phyloP scores from a whole-genome alignment of 2,113 vertebrate genomes.

The Grammomys dolichurus region DNA sequence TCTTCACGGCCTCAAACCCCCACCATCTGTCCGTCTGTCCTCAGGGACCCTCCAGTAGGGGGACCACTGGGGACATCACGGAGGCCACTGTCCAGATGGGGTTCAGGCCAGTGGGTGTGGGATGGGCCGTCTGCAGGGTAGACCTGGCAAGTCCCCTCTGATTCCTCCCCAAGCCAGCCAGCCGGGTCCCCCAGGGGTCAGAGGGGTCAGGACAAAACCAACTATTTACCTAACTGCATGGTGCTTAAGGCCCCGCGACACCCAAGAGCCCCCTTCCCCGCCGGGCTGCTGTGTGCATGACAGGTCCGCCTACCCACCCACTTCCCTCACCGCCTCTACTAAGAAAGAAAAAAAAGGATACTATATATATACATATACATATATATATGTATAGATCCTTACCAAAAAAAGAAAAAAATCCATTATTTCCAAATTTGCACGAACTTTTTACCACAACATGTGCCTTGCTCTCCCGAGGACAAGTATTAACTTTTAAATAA shows the following conservation, averaged over 20 bases:
- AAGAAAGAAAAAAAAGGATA: slow-evolving; percentile 51
- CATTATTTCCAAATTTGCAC: slow-evolving; percentile 95
- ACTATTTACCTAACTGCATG: slow-evolving; percentile 87
- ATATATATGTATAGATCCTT: neutral
- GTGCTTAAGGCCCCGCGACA: slow-evolving; percentile 88
- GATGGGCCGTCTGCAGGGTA: neutral
- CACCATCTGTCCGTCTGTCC: slow-evolving; percentile 6
- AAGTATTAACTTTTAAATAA: slow-evolving; percentile 44
- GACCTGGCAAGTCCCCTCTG: neutral
- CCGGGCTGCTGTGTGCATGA: slow-evolving; percentile 92
- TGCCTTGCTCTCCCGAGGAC: slow-evolving; percentile 93
- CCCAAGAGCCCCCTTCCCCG: slow-evolving; percentile 79
- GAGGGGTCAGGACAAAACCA: slow-evolving; percentile 54
- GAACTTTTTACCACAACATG: slow-evolving; percentile 96
- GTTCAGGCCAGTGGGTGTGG: neutral
- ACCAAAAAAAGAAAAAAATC: slow-evolving; percentile 64
- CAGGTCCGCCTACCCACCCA: slow-evolving; percentile 80
- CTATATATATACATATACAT: neutral
- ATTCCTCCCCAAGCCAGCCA: neutral
- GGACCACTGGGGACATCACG: neutral
- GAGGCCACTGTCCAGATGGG: slow-evolving; percentile 32
- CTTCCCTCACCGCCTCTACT: neutral
- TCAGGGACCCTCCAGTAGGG: slow-evolving; percentile 8
- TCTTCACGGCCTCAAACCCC: neutral
- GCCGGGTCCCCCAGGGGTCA: slow-evolving; percentile 6